Base-by-base conservation (phyloP, 2,113 vertebrate genomes). In the Antennarius striatus region DNA sequence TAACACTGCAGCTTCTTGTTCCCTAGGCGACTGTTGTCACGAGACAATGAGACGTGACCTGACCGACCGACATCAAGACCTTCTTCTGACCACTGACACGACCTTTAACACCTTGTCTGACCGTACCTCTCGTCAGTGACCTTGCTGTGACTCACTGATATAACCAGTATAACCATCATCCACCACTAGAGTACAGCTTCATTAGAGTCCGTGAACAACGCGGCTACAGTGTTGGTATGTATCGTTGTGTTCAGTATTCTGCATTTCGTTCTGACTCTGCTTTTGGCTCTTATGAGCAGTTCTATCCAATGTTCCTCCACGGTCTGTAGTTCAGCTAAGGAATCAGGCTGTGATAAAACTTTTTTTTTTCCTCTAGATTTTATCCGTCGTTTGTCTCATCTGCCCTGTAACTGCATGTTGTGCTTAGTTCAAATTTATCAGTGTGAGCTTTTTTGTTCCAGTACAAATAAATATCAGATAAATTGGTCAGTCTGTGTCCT, bases 1-100 rank as follows among this genome's bases (percentile, higher is more conserved):
- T 91, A 91, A 91, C 82, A 12, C 69, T 89, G 79, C 73, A 90
- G 88, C 90, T 89, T 91, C 85, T 91, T 87, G 85, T 90, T 73
- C 64, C 85, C 87, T 62, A 90, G 90, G 90, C 79, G 84, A 89
- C 87, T 90, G 83, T 87, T 90, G 86, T 81, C 87, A 81, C 71
- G 87, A 90, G 82, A 87, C 77, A 84, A 60, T 84, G 86, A 91
- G 81, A 83, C 75, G 83, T 85, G 86, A 89, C 84, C 84, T 81
- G 85, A 90, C 86, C 52, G 75, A 86, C 83, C 68, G 58, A 61
- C 80, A 87, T 75, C 81, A 46, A 83, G 76, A 81, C 81, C 82
- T 58, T 17, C 84, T 70, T 66, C 54, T 64, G 83, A 90, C 86
- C 84, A 47, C 83, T 83, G 86, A 90, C 85, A 74, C 79, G 88